Percentiles rank a stretch among this genome's conserved stretches.
Evolutionary conservation across 2,888 invertebrate species (phyloP).

Genomic region (Drosophila mettleri): DNA sequence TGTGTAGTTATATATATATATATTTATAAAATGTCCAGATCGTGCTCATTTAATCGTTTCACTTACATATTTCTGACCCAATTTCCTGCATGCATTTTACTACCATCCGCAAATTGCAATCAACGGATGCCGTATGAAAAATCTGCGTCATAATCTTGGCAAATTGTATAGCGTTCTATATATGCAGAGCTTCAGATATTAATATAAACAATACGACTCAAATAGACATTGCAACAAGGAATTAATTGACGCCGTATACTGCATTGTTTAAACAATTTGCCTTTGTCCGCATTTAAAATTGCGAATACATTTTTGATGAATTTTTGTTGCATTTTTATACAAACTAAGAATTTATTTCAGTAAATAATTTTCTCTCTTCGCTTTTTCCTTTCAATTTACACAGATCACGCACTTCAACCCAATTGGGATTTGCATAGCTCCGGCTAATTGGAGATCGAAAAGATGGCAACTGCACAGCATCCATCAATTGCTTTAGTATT

Average conservation of each 20-base stretch:
- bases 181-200: slow-evolving; percentile 21
- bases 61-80: slow-evolving; percentile 69
- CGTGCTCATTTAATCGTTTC: slow-evolving; percentile 46
- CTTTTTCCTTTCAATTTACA: background rate
- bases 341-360: background rate
- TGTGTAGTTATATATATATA: background rate
- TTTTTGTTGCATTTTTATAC: slow-evolving; percentile 17
- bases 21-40: slow-evolving; percentile 9
- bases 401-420: slow-evolving; percentile 46
- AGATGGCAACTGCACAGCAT: slow-evolving; percentile 40
- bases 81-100: slow-evolving; percentile 49
- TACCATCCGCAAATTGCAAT: slow-evolving; percentile 30
- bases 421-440: slow-evolving; percentile 37
- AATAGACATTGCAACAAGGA: slow-evolving; percentile 50
- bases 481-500: slow-evolving; percentile 73
- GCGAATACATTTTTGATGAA: slow-evolving; percentile 27
- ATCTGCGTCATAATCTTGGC: slow-evolving; percentile 62
- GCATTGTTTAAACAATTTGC: slow-evolving; percentile 38
- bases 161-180: slow-evolving; percentile 52
- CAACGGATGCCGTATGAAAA: slow-evolving; percentile 29
- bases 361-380: background rate
- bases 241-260: slow-evolving; percentile 42
- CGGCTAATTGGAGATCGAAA: slow-evolving; percentile 55
- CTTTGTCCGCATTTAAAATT: slow-evolving; percentile 8
- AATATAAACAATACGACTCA: slow-evolving; percentile 32